Conservation (phyloP, 2,113 vertebrate species). For the Gallinago paraguaiae region DNA sequence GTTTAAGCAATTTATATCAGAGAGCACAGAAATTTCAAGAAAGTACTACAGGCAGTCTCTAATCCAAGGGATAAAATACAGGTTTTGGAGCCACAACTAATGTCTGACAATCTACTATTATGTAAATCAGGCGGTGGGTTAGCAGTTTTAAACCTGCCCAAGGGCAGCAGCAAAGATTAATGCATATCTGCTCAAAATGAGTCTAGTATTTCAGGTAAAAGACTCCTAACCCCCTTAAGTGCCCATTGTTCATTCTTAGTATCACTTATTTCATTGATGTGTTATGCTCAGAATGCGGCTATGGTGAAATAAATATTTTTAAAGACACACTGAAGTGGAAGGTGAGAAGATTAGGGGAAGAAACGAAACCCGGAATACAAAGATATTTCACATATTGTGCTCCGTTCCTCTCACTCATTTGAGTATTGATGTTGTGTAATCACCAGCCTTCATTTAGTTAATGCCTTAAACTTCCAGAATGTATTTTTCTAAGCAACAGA, state of each 20-base stretch:
- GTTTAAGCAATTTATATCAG: background rate
- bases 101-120: background rate
- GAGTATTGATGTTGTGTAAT: background rate
- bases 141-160: background rate
- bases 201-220: background rate
- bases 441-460: background rate
- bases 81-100: background rate
- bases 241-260: slow-evolving; percentile 3
- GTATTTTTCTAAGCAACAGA: background rate
- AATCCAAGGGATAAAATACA: background rate
- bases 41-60: background rate
- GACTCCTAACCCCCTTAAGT: background rate
- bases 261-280: background rate
- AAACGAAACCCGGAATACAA: background rate
- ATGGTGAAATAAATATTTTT: background rate
- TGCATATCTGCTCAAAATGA: background rate
- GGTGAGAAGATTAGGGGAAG: background rate
- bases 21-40: background rate
- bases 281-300: background rate
- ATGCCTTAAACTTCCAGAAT: background rate
- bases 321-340: background rate
- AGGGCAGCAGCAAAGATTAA: background rate
- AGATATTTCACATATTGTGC: background rate
- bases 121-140: background rate
- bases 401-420: background rate